phyloP scores from a whole-genome alignment of 1,140 invertebrate species.

The Drosophila persimilis region DNA sequence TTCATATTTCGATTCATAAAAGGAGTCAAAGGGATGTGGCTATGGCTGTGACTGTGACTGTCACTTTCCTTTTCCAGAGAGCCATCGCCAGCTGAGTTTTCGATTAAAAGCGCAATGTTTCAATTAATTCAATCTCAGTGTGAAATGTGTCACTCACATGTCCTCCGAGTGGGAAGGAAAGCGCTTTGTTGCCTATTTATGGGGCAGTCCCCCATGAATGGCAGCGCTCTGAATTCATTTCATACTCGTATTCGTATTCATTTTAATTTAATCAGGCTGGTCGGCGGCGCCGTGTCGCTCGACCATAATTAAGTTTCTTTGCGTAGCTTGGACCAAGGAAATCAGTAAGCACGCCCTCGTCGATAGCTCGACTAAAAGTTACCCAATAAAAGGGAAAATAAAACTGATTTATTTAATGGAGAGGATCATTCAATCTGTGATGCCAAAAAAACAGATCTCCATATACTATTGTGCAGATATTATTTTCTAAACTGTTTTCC shows the following conservation, averaged over 20 bases:
- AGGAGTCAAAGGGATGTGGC: too few relatives aligned
- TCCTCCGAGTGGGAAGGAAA: background rate
- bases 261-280: slow-evolving; percentile 62
- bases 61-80: background rate
- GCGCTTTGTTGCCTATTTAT: slow-evolving; percentile 51
- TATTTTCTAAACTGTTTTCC: too few relatives aligned
- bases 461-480: too few relatives aligned
- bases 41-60: too few relatives aligned
- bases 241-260: slow-evolving; percentile 20
- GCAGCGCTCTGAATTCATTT: too few relatives aligned
- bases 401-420: background rate
- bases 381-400: background rate
- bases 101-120: slow-evolving; percentile 45
- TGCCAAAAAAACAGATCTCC: too few relatives aligned
- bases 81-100: slow-evolving; percentile 8
- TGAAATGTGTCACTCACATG: slow-evolving; percentile 58
- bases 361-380: too few relatives aligned
- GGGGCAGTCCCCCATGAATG: background rate
- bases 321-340: background rate
- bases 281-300: slow-evolving; percentile 17
- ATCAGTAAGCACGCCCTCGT: too few relatives aligned
- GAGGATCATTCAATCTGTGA: too few relatives aligned
- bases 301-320: slow-evolving; percentile 69
- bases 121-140: slow-evolving; percentile 52
- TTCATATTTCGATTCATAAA: too few relatives aligned